A percentile compares a stretch with the other conserved stretches of the same genome.
These are phyloP conservation scores for Masticophis lateralis DNA, from an alignment of 2,797 vertebrate species.

Conservation along the genomic window DNA sequence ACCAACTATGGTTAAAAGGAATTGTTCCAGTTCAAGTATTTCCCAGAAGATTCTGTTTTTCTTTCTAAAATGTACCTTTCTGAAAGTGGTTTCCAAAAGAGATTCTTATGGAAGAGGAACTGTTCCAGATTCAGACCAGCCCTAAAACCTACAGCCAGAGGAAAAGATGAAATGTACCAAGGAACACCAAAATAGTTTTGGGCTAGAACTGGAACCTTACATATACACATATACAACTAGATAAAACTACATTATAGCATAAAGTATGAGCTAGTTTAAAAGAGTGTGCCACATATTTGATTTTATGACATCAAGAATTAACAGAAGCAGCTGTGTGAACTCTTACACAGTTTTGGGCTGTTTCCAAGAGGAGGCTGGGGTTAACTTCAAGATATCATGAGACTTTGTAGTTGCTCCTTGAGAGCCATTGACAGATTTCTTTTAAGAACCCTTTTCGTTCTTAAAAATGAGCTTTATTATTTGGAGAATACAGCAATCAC, in stretches of 20 bases:
- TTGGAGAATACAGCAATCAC: slow-evolving; percentile 16
- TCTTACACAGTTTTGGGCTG: background rate
- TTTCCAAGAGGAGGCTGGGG: background rate
- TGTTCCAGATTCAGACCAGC: background rate
- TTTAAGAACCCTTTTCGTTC: background rate
- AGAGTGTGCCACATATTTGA: background rate
- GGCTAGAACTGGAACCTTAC: background rate
- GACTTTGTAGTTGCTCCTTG: background rate
- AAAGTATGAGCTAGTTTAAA: background rate
- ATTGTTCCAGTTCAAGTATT: background rate
- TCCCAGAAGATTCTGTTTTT: background rate
- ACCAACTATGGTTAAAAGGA: background rate
- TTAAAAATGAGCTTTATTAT: slow-evolving; percentile 3
- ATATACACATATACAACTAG: background rate
- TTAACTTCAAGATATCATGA: background rate
- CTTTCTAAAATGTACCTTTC: background rate
- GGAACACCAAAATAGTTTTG: background rate
- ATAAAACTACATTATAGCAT: background rate
- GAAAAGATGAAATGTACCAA: background rate
- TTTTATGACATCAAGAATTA: background rate
- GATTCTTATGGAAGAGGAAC: background rate
- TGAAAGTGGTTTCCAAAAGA: background rate
- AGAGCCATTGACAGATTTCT: background rate
- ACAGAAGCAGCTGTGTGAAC: background rate
- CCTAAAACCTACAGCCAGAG: background rate